Evolutionary conservation across 2,797 vertebrate genomes (phyloP), one percentile per base, ranked within the genome.

Genomic region (Tragopan temminckii): DNA sequence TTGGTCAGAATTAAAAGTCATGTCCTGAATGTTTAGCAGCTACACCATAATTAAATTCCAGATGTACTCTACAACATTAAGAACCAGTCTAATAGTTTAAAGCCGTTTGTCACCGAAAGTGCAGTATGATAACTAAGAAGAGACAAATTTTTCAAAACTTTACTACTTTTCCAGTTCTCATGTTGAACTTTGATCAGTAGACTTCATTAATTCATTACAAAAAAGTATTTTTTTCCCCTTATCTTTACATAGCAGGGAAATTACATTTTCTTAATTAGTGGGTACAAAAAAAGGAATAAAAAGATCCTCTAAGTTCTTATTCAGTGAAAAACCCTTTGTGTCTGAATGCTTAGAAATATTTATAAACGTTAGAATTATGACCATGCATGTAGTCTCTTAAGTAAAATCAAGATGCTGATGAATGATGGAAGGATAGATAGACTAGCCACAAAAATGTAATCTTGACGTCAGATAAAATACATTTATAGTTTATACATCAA

Each of bases 151-250:
- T 79, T 61, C 18, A n/a, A 77, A 89, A 58, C 3, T 4, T 58
- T 58, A 5, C 16, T 7, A 13, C 11, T 50, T 80, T 58, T 70
- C 18, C 45, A 40, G 15, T 38, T 75, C 7, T 71, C 1, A 7
- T 6, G 1, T 40, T 38, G 35, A 36, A 27, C 13, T 62, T 25
- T 21, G 27, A 59, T 29, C 21, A n/a, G 13, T 38, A 52, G 20
- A 52, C 38, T 69, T 69, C 46, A 38, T 69, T 38, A 50, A 21
- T 38, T 50, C 13, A 21, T 52, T 33, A 45, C n/a, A n/a, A 31
- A 69, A 38, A 69, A 69, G 20, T 5, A 7, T n/a, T 42, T 1
- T 0, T 12, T 50, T 10, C n/a, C 21, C 2, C 4, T 3, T 1
- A 2, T 77, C 74, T 78, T 68, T 42, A 40, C 3, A 19, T 3